These are phyloP conservation scores for Alces alces DNA, from an alignment of 2,113 vertebrate species.

Conservation along the genomic window DNA sequence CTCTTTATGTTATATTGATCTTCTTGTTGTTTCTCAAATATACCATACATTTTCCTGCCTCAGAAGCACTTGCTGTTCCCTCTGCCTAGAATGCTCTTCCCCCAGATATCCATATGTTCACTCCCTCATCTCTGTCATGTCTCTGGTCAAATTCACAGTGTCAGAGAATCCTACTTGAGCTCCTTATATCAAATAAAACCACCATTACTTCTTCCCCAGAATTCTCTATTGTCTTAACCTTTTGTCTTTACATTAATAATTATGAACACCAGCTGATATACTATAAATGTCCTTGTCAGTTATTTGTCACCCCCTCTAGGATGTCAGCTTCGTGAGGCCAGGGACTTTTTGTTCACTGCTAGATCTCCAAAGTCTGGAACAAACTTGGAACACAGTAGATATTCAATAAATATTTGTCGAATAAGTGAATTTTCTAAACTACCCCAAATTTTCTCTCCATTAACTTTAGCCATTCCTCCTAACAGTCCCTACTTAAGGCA, in stretches of 20 bases:
- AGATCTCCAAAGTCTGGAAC: not conserved
- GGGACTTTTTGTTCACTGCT: not conserved
- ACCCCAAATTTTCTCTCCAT: not conserved
- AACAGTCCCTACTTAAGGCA: not conserved
- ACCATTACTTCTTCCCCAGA: not conserved
- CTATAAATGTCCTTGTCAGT: not conserved
- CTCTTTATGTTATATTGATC: not conserved
- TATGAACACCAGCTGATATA: not conserved
- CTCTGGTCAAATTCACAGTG: not conserved
- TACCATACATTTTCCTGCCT: not conserved
- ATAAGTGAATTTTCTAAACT: constrained; percentile 15
- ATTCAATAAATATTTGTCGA: constrained; percentile 7
- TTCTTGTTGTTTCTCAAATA: not conserved
- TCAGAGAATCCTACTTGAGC: not conserved
- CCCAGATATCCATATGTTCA: not conserved
- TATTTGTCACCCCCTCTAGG: not conserved
- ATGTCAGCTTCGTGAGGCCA: not conserved
- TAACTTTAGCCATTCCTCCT: not conserved
- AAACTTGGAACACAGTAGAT: not conserved
- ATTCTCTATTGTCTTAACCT: not conserved
- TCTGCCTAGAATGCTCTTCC: not conserved
- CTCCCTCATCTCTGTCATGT: not conserved
- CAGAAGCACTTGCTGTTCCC: not conserved
- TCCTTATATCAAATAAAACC: not conserved
- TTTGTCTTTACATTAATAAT: not conserved